phyloP scores from a whole-genome alignment of 2,113 vertebrate species.

The Erythrocebus patas region DNA sequence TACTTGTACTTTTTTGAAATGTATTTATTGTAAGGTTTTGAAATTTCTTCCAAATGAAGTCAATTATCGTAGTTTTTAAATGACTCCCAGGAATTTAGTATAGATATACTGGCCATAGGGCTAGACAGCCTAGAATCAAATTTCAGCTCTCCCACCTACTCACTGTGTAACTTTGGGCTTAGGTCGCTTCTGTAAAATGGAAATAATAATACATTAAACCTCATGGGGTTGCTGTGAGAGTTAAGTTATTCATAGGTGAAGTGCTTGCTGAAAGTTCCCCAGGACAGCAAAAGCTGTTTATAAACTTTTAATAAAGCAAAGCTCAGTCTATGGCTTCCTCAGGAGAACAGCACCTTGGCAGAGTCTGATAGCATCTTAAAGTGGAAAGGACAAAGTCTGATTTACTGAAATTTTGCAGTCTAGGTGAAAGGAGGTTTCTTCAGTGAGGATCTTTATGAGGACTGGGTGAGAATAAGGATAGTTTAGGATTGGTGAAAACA shows the following conservation, averaged over 20 bases:
- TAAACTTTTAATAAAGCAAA: neutral
- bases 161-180: neutral
- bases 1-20: neutral
- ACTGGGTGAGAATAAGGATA: neutral
- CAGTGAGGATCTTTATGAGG: neutral
- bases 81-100: neutral
- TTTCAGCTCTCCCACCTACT: neutral
- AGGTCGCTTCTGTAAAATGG: neutral
- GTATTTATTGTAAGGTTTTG: slow-evolving; percentile 2
- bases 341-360: neutral
- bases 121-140: neutral
- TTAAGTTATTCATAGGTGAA: neutral
- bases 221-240: neutral
- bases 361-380: neutral
- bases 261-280: neutral
- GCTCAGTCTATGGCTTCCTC: neutral
- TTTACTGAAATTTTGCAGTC: neutral
- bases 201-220: neutral
- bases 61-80: slow-evolving; percentile 5
- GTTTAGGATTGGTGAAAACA: neutral
- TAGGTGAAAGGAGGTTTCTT: neutral
- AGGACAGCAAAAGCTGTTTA: neutral
- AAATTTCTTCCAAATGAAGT: neutral
- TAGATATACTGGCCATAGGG: neutral
- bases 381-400: neutral